These are phyloP conservation scores for Lasioglossum malachurum DNA, from an alignment of 2,888 invertebrate species.

Conservation along the genomic window DNA sequence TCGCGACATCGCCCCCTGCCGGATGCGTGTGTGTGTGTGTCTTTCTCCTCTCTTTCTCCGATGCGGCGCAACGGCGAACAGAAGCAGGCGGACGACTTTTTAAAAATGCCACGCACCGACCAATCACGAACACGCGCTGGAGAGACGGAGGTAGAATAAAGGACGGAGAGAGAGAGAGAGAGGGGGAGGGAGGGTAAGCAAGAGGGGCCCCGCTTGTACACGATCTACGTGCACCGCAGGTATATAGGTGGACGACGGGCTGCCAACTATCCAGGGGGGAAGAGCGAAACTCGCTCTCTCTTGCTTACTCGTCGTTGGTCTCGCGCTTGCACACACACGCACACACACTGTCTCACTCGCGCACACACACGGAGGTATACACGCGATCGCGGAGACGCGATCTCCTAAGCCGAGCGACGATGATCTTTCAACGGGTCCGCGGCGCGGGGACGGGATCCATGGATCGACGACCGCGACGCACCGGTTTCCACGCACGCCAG, in stretches of 20 bases:
- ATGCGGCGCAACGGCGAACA: conserved; percentile 61
- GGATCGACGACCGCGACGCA: conserved; percentile 27
- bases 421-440: conserved; percentile 37
- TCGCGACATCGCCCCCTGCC: conserved; percentile 53
- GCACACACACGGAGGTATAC: conserved; percentile 32
- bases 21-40: background rate
- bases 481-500: background rate
- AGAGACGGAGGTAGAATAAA: conserved; percentile 2
- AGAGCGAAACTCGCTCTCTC: conserved; percentile 9
- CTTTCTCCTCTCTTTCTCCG: background rate
- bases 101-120: conserved; percentile 73
- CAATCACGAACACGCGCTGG: conserved; percentile 64
- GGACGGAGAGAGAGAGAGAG: conserved; percentile 27
- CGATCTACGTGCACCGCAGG: conserved; percentile 10
- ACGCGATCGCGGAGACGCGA: conserved; percentile 47
- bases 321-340: conserved; percentile 38
- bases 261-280: conserved; percentile 5
- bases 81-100: conserved; percentile 65
- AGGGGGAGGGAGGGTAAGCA: conserved; percentile 39
- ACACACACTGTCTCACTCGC: conserved; percentile 42
- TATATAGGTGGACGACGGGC: conserved; percentile 13
- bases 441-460: conserved; percentile 29
- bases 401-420: conserved; percentile 42
- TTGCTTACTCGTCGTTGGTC: conserved; percentile 42
- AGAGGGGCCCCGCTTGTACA: conserved; percentile 56